Evolutionary conservation across 2,888 invertebrate species (phyloP), one percentile per base, ranked within the genome.

Genomic region (Eristalis intricaria): DNA sequence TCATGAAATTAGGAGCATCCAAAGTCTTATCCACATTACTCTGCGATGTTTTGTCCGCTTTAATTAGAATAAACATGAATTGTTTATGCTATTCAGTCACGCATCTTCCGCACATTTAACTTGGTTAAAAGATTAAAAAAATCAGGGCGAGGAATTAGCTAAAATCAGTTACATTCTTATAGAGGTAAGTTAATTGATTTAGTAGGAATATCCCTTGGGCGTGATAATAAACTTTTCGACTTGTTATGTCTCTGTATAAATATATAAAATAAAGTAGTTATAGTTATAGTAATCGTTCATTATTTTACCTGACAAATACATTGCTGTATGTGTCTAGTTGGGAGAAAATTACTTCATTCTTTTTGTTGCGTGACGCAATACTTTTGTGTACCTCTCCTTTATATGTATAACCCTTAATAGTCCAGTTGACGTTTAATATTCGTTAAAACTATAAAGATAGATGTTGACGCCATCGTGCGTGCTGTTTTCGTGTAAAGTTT

Each of bases 71-170:
- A 38, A 38, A 38, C 13, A 11, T 38, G 13, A 13, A 38, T 38
- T 13, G 11, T 13, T 58, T 58, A 81, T 73, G 35, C 35, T 32
- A 65, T 29, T 56, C 5, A 23, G 60, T 64, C 84, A 85, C 84
- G 84, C 66, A 81, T 56, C 40, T 43, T 64, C 56, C 35, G 10
- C 66, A 35, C 75, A 84, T 71, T 76, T 80, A 68, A 58, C 22
- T 4, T 60, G 43, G 29, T 69, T 22, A 38, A n/a, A 58, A 38
- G n/a, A 13, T 15, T 15, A 38, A 58, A 40, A 13, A 80, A 80
- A 81, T 70, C 74, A 65, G 29, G 35, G 22, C 13, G 0, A 71
- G 50, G n/a, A 26, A 84, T 61, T 68, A 73, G 29, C 40, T 15
- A 1, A 43, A 70, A 38, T 43, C 35, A 63, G 26, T 35, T n/a